Conservation (phyloP, 2,113 vertebrate genomes). For the Pluvianellus socialis region DNA sequence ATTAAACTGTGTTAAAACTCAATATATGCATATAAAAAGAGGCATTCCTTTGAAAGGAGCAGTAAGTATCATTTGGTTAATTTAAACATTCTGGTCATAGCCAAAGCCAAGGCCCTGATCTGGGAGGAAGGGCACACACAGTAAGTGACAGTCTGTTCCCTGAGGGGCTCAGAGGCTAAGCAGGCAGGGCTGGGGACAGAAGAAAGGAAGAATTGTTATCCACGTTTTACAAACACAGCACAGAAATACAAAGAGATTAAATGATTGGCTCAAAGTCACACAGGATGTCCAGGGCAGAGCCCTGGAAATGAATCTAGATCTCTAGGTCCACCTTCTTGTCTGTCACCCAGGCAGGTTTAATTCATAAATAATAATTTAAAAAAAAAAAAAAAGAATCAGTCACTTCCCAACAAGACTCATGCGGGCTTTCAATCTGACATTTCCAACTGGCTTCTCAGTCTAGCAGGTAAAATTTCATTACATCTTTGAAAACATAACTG, state of each 20-base stretch:
- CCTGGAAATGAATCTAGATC: background rate
- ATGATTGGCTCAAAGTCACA: background rate
- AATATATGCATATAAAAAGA: background rate
- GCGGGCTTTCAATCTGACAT: background rate
- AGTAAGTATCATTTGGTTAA: background rate
- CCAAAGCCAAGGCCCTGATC: background rate
- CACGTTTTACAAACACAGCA: background rate
- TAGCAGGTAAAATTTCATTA: constrained; percentile 11
- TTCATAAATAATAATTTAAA: background rate
- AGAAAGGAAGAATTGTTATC: constrained; percentile 6
- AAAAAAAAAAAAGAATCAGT: background rate
- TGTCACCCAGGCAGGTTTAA: background rate
- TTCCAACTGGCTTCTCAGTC: background rate
- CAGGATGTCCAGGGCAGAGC: background rate
- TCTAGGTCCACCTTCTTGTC: background rate
- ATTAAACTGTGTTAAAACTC: background rate
- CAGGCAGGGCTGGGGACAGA: background rate
- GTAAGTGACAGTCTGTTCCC: background rate
- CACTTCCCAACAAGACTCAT: background rate
- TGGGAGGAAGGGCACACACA: background rate
- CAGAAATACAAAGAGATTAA: background rate
- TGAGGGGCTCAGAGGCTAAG: background rate
- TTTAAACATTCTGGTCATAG: background rate
- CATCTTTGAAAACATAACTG: background rate
- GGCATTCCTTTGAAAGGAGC: background rate